Conservation (phyloP, 1,140 invertebrate genomes). For the Bombus superbus region DNA sequence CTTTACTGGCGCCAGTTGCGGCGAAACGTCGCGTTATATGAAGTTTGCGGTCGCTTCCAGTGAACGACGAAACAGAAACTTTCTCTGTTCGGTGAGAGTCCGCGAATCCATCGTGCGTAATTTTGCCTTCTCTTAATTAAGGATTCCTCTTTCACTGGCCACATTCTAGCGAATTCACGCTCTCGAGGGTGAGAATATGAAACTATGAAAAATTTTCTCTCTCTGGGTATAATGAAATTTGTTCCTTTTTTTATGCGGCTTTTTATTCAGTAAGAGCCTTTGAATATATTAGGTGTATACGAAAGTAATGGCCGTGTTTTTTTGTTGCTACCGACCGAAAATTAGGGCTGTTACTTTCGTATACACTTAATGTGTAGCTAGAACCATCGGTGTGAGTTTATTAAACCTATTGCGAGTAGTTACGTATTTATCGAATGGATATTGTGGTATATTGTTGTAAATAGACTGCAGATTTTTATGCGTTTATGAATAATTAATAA, state of each 20-base stretch:
- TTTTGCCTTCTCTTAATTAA: neutral
- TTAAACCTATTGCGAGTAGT: no score
- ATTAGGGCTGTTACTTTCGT: no score
- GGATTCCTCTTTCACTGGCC: neutral
- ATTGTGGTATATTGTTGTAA: no score
- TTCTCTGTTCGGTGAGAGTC: neutral
- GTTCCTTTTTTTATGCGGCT: neutral
- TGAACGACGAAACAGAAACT: constrained; percentile 3
- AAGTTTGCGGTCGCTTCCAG: constrained; percentile 38
- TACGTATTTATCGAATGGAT: no score
- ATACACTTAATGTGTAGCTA: no score
- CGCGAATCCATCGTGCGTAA: constrained; percentile 1
- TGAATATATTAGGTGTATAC: no score
- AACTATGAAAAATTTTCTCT: neutral
- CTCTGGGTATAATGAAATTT: no score
- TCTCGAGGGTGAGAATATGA: neutral
- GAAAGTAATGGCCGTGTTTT: no score
- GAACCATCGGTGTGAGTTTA: no score
- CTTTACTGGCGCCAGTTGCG: neutral
- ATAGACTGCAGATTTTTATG: no score
- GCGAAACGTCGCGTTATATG: constrained; percentile 37
- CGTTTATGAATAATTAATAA: no score
- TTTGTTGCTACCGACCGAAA: no score
- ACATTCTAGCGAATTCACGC: neutral
- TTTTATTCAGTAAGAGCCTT: neutral